These are phyloP conservation scores for Eupelmus urozonus DNA, from an alignment of 2,888 invertebrate genomes.

Conservation along the genomic window DNA sequence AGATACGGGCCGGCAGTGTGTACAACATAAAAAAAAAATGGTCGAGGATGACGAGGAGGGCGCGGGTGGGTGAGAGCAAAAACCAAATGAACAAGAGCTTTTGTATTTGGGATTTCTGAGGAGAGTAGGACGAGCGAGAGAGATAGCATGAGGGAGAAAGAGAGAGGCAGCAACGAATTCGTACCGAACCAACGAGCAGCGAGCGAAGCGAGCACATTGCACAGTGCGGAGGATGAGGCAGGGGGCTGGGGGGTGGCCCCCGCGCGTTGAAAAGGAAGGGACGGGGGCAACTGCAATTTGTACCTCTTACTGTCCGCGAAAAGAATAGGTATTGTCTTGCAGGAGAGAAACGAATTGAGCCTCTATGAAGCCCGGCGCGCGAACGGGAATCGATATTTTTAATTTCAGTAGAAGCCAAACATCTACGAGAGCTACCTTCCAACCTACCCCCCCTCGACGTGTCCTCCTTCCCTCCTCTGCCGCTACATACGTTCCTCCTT, in stretches of 20 bases:
- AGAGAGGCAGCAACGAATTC: conserved; percentile 54
- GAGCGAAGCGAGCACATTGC: conserved; percentile 52
- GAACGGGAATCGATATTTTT: conserved; percentile 77
- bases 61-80: conserved; percentile 60
- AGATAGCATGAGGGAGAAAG: too few species aligned
- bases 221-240: conserved; percentile 35
- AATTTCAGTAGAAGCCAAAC: conserved; percentile 77
- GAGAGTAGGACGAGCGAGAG: conserved; percentile 56
- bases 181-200: conserved; percentile 55
- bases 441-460: background rate
- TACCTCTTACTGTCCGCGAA: conserved; percentile 77
- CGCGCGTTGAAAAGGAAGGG: conserved; percentile 28
- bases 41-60: conserved; percentile 27
- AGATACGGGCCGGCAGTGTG: conserved; percentile 41
- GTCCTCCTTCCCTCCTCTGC: background rate
- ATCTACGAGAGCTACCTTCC: conserved; percentile 63
- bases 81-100: conserved; percentile 78
- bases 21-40: conserved; percentile 61
- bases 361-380: conserved; percentile 74
- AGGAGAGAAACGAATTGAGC: conserved; percentile 76
- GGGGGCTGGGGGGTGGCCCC: conserved; percentile 55
- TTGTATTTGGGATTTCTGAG: conserved; percentile 74
- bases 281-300: conserved; percentile 75
- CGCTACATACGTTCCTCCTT: conserved; percentile 3
- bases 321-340: conserved; percentile 77